These are phyloP conservation scores for Merluccius polli DNA, from an alignment of 2,797 vertebrate species.

Conservation along the genomic window DNA sequence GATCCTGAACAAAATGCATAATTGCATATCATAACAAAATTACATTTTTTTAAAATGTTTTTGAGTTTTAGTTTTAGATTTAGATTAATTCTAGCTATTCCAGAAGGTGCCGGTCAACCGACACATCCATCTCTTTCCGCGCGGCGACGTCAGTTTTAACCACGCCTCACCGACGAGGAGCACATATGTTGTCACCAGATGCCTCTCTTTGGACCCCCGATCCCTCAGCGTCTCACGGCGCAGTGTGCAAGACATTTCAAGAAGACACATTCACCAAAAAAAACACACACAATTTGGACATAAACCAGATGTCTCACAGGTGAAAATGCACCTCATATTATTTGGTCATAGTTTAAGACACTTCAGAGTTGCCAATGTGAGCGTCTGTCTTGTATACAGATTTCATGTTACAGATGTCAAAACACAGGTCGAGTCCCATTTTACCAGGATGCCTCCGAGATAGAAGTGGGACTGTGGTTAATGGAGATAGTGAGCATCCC, in stretches of 20 bases:
- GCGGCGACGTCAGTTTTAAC: slow-evolving; percentile 54
- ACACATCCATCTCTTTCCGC: slow-evolving; percentile 39
- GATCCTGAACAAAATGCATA: no score
- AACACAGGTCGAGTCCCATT: neutral
- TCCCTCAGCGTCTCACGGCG: neutral
- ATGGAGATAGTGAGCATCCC: neutral
- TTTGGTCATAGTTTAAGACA: neutral
- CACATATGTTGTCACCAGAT: slow-evolving; percentile 51
- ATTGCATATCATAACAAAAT: no score
- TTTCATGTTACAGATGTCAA: neutral
- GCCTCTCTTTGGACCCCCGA: neutral
- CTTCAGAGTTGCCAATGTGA: neutral
- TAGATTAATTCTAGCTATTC: slow-evolving; percentile 3
- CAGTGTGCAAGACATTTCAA: neutral
- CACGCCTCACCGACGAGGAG: slow-evolving; percentile 34
- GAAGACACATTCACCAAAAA: neutral
- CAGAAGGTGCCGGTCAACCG: slow-evolving; percentile 35
- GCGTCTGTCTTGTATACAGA: neutral
- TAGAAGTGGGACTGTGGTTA: neutral
- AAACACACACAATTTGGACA: neutral
- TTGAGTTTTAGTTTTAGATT: neutral
- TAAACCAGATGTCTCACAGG: neutral
- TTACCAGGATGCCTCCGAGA: neutral
- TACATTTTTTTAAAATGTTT: neutral
- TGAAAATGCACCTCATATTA: neutral